phyloP scores from a whole-genome alignment of 2,888 invertebrate genomes.

The Synanthedon myopaeformis region DNA sequence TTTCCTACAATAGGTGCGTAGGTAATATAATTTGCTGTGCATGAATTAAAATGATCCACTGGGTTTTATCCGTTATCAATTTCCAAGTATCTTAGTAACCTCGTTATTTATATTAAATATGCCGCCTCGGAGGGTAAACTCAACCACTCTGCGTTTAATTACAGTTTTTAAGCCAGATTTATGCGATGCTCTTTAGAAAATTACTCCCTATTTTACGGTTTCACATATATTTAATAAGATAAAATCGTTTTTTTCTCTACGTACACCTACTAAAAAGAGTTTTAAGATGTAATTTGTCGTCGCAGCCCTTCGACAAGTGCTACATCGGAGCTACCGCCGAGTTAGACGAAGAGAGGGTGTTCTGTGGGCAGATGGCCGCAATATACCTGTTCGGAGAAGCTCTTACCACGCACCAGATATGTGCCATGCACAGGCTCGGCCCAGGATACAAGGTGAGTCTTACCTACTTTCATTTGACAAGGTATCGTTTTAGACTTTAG shows the following conservation, averaged over 20 bases:
- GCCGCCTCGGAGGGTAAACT: conserved; percentile 3
- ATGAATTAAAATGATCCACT: no score
- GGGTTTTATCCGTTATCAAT: neutral
- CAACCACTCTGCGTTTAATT: conserved; percentile 7
- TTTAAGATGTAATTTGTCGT: neutral
- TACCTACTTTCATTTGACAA: neutral
- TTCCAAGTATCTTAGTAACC: neutral
- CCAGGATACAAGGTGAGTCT: conserved; percentile 96
- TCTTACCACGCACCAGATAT: conserved; percentile 96
- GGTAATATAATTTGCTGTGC: no score
- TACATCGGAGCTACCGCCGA: conserved; percentile 98
- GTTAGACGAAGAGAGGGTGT: conserved; percentile 95
- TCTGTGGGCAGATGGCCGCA: conserved; percentile 99
- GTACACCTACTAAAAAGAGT: neutral
- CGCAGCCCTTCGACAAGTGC: conserved; percentile 98
- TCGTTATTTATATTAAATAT: conserved; percentile 9
- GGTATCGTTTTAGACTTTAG: no score
- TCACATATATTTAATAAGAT: neutral
- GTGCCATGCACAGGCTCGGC: conserved; percentile 97
- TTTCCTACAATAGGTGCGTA: no score
- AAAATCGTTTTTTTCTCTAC: no score
- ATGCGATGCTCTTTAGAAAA: conserved; percentile 7
- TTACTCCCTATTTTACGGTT: conserved; percentile 7
- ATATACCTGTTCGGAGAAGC: conserved; percentile 99
- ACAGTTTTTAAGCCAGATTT: conserved; percentile 9